Percentiles rank a stretch among this genome's conserved stretches.
Evolutionary conservation across 2,888 invertebrate species (phyloP).

Genomic region (Synergus japonicus): DNA sequence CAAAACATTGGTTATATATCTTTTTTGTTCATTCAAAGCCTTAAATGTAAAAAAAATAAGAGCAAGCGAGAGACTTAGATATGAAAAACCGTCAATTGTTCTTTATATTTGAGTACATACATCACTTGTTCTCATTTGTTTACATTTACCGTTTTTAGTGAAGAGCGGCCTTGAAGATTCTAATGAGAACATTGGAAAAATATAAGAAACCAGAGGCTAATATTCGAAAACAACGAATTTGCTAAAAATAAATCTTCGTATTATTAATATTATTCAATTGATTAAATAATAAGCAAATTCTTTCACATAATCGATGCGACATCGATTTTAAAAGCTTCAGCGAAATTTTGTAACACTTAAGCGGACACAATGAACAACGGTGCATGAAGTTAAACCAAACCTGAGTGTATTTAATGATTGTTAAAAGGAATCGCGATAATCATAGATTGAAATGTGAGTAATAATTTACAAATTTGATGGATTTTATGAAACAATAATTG

Average conservation of each 20-base stretch:
- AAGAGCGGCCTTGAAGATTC: neutral
- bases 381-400: conserved; percentile 27
- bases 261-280: neutral
- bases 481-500: neutral
- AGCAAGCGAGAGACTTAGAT: too few relatives aligned
- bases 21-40: too few relatives aligned
- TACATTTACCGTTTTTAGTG: too few relatives aligned
- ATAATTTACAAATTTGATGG: conserved; percentile 31
- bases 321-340: neutral
- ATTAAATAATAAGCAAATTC: conserved; percentile 1
- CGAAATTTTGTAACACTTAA: neutral
- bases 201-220: neutral
- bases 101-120: too few relatives aligned
- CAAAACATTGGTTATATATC: too few relatives aligned
- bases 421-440: conserved; percentile 8
- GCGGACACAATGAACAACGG: neutral
- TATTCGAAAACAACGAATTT: neutral
- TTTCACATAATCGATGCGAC: neutral
- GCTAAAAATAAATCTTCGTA: neutral
- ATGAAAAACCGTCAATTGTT: too few relatives aligned
- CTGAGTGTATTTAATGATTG: conserved; percentile 21
- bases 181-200: neutral
- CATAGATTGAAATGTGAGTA: neutral
- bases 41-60: too few relatives aligned
- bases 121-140: too few relatives aligned